A percentile compares a stretch with the other conserved stretches of the same genome.
These are phyloP conservation scores for Atethmia centrago DNA, from an alignment of 2,888 invertebrate species.

Conservation along the genomic window DNA sequence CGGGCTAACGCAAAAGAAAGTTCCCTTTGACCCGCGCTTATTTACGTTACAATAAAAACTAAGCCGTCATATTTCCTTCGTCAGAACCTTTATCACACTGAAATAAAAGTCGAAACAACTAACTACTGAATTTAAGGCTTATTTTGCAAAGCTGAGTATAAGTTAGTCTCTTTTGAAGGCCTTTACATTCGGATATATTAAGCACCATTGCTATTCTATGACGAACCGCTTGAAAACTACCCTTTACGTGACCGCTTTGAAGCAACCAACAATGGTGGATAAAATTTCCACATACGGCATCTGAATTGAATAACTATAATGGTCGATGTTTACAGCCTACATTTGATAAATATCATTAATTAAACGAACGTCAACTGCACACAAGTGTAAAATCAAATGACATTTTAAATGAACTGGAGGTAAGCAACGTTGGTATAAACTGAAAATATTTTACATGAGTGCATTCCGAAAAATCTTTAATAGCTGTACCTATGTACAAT, in stretches of 20 bases:
- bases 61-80: slow-evolving; percentile 72
- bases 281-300: slow-evolving; percentile 23
- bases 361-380: neutral
- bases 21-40: slow-evolving; percentile 69
- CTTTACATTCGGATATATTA: slow-evolving; percentile 49
- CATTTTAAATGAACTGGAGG: neutral
- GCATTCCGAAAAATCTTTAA: neutral
- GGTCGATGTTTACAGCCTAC: slow-evolving; percentile 7
- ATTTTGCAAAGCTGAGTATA: slow-evolving; percentile 49
- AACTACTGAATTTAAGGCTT: slow-evolving; percentile 64
- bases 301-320: slow-evolving; percentile 29
- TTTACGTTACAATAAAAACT: slow-evolving; percentile 79
- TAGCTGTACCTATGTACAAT: too few relatives aligned
- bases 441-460: neutral
- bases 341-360: slow-evolving; percentile 4
- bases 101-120: slow-evolving; percentile 75
- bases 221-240: slow-evolving; percentile 53
- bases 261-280: slow-evolving; percentile 29
- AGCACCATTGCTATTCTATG: slow-evolving; percentile 38
- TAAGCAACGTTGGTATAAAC: too few relatives aligned
- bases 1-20: slow-evolving; percentile 74
- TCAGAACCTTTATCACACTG: slow-evolving; percentile 70
- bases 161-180: slow-evolving; percentile 51
- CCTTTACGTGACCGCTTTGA: slow-evolving; percentile 58
- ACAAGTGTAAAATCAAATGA: neutral